Evolutionary conservation across 64 coral and sea anemone species (phyloP).

Genomic region (Montipora capricornis): DNA sequence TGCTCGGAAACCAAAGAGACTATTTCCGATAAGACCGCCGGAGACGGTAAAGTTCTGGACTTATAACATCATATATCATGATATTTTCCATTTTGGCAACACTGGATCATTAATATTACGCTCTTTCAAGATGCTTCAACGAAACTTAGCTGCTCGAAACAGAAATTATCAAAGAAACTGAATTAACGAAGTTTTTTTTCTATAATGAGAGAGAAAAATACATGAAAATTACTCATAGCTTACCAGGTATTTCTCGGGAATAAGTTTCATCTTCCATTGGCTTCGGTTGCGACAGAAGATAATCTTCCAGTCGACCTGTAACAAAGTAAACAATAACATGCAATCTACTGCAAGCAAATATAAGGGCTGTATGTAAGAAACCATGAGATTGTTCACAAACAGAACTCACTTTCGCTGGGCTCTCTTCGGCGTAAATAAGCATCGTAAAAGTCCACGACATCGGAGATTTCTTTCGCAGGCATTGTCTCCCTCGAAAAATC

Average conservation of each 20-base stretch:
- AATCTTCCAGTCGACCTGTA: background rate
- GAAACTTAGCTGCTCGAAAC: background rate
- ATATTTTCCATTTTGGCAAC: background rate
- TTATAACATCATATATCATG: background rate
- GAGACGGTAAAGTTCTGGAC: background rate
- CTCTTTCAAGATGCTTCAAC: background rate
- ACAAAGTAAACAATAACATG: constrained; percentile 26
- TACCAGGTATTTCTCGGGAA: background rate
- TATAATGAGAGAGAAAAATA: background rate
- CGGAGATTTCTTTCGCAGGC: background rate
- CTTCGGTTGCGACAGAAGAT: background rate
- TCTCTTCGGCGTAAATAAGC: constrained; percentile 4
- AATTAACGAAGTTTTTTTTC: background rate
- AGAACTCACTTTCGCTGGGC: constrained; percentile 2
- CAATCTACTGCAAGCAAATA: background rate
- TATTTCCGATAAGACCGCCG: no score
- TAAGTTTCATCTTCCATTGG: background rate
- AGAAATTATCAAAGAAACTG: background rate
- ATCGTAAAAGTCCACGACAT: background rate
- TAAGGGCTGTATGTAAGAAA: background rate
- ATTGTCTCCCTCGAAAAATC: background rate
- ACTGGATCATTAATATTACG: background rate
- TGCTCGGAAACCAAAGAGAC: no score
- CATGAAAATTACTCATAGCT: background rate
- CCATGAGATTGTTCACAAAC: background rate